A percentile compares a stretch with the other conserved stretches of the same genome.
Evolutionary conservation across 1,140 invertebrate genomes (phyloP).

Genomic region (Solenopsis invicta): DNA sequence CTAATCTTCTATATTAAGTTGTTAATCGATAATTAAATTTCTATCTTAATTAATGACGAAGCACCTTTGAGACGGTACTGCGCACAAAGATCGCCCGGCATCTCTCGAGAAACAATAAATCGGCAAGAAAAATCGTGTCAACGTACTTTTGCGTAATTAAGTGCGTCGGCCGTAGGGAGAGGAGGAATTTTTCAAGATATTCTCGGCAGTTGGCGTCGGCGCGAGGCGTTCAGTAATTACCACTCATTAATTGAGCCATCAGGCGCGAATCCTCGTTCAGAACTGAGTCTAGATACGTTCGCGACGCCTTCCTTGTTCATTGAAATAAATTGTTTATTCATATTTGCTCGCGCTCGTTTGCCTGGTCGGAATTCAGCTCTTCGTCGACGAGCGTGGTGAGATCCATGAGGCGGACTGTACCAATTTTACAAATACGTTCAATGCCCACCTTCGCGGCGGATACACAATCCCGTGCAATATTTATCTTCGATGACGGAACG

Average conservation of each 20-base stretch:
- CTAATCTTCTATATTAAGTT: slow-evolving; percentile 24
- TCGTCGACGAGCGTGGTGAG: not conserved
- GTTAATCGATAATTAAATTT: slow-evolving; percentile 52
- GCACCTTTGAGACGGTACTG: not conserved
- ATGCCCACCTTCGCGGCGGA: slow-evolving; percentile 62
- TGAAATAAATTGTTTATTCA: not conserved
- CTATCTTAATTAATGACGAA: slow-evolving; percentile 34
- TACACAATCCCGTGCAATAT: slow-evolving; percentile 69
- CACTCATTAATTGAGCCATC: slow-evolving; percentile 66
- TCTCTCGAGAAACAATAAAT: slow-evolving; percentile 35
- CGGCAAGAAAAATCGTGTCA: slow-evolving; percentile 41
- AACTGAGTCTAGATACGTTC: not conserved
- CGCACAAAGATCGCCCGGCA: slow-evolving; percentile 1
- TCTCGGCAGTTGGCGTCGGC: not conserved
- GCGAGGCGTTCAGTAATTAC: slow-evolving; percentile 45
- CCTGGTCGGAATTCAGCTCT: not conserved
- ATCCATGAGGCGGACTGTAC: slow-evolving; percentile 68
- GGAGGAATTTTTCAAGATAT: slow-evolving; percentile 46
- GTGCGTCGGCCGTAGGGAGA: not conserved
- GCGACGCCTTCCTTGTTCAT: not conserved
- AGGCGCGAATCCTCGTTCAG: not conserved
- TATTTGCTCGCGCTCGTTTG: not conserved
- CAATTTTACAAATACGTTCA: slow-evolving; percentile 81
- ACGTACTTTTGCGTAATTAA: slow-evolving; percentile 66
- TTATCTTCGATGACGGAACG: slow-evolving; percentile 67